A percentile compares a stretch with the other conserved stretches of the same genome.
phyloP scores from a whole-genome alignment of 1,140 invertebrate genomes.

The Drosophila trapezifrons region DNA sequence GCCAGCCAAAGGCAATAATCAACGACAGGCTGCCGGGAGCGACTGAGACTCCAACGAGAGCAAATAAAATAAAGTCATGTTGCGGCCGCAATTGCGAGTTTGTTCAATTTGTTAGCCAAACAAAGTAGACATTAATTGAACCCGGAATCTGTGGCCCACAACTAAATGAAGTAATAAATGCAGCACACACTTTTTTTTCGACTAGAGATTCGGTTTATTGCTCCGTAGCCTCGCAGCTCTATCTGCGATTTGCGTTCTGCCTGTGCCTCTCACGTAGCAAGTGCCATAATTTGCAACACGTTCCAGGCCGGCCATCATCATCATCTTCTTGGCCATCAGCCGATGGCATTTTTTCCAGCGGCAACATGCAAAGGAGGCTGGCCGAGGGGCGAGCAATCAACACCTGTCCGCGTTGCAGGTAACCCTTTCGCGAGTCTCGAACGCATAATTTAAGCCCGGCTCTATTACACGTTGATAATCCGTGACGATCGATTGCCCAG shows the following conservation, averaged over 20 bases:
- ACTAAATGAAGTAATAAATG: constrained; percentile 58
- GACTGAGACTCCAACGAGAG: constrained; percentile 26
- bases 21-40: constrained; percentile 34
- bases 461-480: constrained; percentile 76
- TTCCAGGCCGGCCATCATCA: constrained; percentile 44
- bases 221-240: not conserved
- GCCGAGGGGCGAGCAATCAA: constrained; percentile 57
- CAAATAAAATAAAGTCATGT: constrained; percentile 73
- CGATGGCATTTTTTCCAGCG: constrained; percentile 38
- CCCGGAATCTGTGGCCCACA: constrained; percentile 58
- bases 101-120: constrained; percentile 76
- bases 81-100: constrained; percentile 65
- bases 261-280: constrained; percentile 60
- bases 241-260: constrained; percentile 30
- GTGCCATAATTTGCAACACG: constrained; percentile 79
- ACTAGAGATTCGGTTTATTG: constrained; percentile 16
- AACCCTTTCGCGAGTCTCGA: constrained; percentile 33
- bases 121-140: constrained; percentile 76
- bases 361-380: constrained; percentile 44
- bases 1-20: constrained; percentile 63
- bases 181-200: not conserved
- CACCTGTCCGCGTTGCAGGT: constrained; percentile 55
- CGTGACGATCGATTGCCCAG: constrained; percentile 77
- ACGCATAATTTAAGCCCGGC: constrained; percentile 65
- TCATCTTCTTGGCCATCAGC: constrained; percentile 27